Conservation (phyloP, 2,113 vertebrate species). For the Podarcis muralis region DNA sequence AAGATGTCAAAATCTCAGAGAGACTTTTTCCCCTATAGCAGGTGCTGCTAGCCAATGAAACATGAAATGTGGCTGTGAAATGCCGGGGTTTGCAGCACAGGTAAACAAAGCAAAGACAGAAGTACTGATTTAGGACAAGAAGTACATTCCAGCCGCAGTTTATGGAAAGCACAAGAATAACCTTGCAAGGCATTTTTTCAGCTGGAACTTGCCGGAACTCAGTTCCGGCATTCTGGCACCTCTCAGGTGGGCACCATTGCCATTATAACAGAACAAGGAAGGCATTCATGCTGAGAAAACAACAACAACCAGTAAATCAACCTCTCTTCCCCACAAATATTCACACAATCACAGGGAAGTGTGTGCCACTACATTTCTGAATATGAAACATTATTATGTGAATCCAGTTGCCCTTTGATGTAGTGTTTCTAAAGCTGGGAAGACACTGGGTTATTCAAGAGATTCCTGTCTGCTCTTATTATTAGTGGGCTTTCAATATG, state of each 20-base stretch:
- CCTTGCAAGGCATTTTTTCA: not conserved
- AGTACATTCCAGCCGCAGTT: not conserved
- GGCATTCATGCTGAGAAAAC: no score
- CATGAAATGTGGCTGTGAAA: not conserved
- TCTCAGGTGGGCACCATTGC: no score
- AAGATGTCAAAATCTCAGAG: not conserved
- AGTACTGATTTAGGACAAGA: not conserved
- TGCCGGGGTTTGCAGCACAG: not conserved
- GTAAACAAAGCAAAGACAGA: not conserved
- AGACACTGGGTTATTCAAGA: not conserved
- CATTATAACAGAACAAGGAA: no score
- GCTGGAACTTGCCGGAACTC: no score
- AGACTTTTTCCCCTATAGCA: not conserved
- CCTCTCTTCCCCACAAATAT: not conserved
- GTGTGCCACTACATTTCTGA: not conserved
- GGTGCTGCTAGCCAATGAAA: not conserved
- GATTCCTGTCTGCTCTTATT: not conserved
- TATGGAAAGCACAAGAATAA: not conserved
- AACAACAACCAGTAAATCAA: no score
- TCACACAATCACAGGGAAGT: not conserved
- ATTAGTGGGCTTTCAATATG: not conserved
- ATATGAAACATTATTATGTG: not conserved
- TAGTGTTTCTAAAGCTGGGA: not conserved
- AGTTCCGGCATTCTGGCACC: no score
- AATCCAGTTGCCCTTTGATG: not conserved